Base-by-base conservation (phyloP, 2,797 vertebrate species). In the Enteromius trimaculatus region DNA sequence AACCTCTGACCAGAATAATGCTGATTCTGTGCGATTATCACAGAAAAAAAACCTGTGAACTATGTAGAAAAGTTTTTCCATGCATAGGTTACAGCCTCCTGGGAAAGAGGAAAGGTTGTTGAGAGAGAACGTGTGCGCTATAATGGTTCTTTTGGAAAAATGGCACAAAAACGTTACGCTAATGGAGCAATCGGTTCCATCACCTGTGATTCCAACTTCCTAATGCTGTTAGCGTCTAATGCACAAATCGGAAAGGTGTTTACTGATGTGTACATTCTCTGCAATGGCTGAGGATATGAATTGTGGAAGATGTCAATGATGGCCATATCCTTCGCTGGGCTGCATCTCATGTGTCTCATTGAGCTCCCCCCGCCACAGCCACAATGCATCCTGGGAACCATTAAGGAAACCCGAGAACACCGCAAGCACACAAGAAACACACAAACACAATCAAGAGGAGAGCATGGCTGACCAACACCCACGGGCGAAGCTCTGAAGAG, bases 351-450 rank as follows among this genome's bases (percentile, higher is more conserved):
- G 91, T 94, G 93, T 93, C 93, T 88, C 92, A 94, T 93, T 94
- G 93, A 93, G 92, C 89, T 88, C 93, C 90, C 87, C 90, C 87
- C 89, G 92, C 92, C 89, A 92, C 92, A 93, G 93, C 94, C 94
- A 95, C 94, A 94, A 74, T 92, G 94, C 94, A 95, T 94, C 94
- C 92, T 95, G 95, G 94, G 94, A 95, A 94, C 94, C 94, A 95
- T 95, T 95, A 95, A 92, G 91, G 94, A 94, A 95, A 95, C 92
- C 91, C 83, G 94, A 95, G 95, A 95, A 90, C 91, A 94, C 93
- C 94, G 84, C 93, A 94, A 91, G 90, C 92, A 90, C 92, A 93
- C 90, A 92, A 93, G 93, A 94, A 93, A 90, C 86, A 90, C 88
- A 94, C 94, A 95, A 94, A 95, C 93, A 95, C 88, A 90, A 90